These are phyloP conservation scores for Meriones unguiculatus DNA, from an alignment of 2,113 vertebrate species.

Conservation along the genomic window DNA sequence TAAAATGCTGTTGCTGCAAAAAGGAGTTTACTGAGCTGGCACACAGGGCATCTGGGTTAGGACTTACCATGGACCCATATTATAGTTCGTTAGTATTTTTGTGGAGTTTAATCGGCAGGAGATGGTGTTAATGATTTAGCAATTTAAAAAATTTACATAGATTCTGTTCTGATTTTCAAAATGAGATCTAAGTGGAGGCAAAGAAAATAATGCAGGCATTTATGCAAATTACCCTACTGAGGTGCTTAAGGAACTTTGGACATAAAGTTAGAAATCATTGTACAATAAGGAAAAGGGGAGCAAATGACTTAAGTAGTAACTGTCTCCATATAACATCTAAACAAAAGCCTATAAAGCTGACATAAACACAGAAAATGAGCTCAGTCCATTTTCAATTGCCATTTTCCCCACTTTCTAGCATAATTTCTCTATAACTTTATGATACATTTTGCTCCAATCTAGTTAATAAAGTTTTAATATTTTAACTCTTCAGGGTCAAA, in stretches of 20 bases:
- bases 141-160: conserved; percentile 59
- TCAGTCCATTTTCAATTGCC: conserved; percentile 14
- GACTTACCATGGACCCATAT: conserved; percentile 59
- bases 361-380: conserved; percentile 10
- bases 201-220: conserved; percentile 31
- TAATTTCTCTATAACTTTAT: neutral
- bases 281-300: conserved; percentile 63
- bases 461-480: conserved; percentile 39
- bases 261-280: conserved; percentile 62
- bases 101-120: conserved; percentile 71
- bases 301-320: neutral
- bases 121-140: conserved; percentile 76
- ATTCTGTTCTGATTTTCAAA: conserved; percentile 66
- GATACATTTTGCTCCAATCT: neutral
- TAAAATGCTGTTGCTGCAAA: conserved; percentile 66
- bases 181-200: conserved; percentile 70
- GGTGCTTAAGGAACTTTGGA: conserved; percentile 55
- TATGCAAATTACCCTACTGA: conserved; percentile 45
- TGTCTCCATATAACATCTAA: neutral
- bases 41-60: conserved; percentile 31
- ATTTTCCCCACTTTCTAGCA: neutral
- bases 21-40: conserved; percentile 53
- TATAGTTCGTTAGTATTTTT: conserved; percentile 76
- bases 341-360: conserved; percentile 21
- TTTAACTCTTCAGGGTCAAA: conserved; percentile 32